Percentiles rank a stretch among this genome's conserved stretches.
Conservation (phyloP, 2,888 invertebrate genomes). For the Melanostoma scalare region DNA sequence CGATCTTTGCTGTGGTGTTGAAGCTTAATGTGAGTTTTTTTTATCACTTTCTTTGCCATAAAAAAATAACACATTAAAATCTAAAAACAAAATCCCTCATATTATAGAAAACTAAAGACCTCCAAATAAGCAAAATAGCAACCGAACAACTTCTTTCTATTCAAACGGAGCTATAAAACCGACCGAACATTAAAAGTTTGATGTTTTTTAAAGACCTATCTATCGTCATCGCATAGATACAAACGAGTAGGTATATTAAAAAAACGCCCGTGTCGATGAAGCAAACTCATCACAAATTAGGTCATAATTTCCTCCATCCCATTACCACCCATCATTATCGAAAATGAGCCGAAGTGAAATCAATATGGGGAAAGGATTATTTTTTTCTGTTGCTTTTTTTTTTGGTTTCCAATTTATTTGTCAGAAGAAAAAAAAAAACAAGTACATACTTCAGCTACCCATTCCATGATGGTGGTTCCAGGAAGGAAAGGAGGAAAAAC, state of each 20-base stretch:
- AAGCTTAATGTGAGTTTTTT: constrained; percentile 58
- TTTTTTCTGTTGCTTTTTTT: constrained; percentile 13
- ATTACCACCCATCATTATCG: constrained; percentile 5
- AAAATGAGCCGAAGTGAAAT: constrained; percentile 47
- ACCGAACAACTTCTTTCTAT: constrained; percentile 38
- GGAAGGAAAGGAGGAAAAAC: constrained; percentile 36
- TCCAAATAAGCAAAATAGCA: constrained; percentile 15
- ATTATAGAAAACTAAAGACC: constrained; percentile 18
- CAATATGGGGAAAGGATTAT: constrained; percentile 61
- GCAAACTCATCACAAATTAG: constrained; percentile 50
- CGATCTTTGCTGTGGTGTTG: constrained; percentile 59
- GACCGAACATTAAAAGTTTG: constrained; percentile 58
- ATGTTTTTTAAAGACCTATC: constrained; percentile 23
- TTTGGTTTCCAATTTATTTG: neutral
- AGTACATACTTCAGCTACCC: neutral
- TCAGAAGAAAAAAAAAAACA: neutral
- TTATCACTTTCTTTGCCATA: constrained; percentile 66
- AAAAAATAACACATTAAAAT: constrained; percentile 27
- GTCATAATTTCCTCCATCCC: constrained; percentile 54
- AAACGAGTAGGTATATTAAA: too few species aligned
- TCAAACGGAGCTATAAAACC: constrained; percentile 35
- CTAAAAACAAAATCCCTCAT: constrained; percentile 11
- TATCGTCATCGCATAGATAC: neutral
- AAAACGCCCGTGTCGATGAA: too few species aligned
- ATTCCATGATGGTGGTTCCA: neutral